A percentile compares a stretch with the other conserved stretches of the same genome.
phyloP scores from a whole-genome alignment of 2,113 vertebrate species.

The Zapus hudsonius region DNA sequence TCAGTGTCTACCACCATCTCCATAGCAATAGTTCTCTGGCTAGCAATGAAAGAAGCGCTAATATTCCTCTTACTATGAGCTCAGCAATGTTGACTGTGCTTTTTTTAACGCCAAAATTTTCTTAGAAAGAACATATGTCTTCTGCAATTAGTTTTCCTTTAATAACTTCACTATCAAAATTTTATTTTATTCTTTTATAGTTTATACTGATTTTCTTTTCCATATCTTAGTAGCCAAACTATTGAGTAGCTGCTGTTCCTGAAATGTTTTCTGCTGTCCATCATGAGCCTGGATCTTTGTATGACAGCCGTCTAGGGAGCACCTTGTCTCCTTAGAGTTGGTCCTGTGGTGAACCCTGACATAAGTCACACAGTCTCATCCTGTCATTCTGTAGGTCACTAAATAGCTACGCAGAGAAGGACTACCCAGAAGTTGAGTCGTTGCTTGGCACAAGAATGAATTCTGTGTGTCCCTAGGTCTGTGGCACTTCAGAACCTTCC shows the following conservation, averaged over 20 bases:
- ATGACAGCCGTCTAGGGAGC: background rate
- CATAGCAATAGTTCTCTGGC: too few species aligned
- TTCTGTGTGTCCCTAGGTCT: background rate
- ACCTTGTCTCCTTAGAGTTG: background rate
- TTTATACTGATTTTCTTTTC: slow-evolving; percentile 34
- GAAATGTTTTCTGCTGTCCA: background rate
- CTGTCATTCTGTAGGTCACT: background rate
- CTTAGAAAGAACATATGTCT: background rate
- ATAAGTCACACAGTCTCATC: background rate
- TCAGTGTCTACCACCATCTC: too few species aligned
- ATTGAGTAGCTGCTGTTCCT: background rate
- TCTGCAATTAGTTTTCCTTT: background rate
- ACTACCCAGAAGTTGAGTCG: background rate
- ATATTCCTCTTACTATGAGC: too few species aligned
- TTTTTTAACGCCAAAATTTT: slow-evolving; percentile 20
- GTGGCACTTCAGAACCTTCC: background rate
- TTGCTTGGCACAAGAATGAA: background rate
- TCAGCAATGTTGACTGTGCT: background rate
- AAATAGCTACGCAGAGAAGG: background rate
- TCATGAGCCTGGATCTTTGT: background rate
- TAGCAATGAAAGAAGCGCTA: too few species aligned
- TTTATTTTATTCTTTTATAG: background rate
- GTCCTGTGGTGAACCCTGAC: background rate
- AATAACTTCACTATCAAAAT: background rate
- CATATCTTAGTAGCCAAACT: background rate